Percentiles rank a stretch among this genome's conserved stretches.
Conservation (phyloP, 2,888 invertebrate species). For the Philereme vetulata region DNA sequence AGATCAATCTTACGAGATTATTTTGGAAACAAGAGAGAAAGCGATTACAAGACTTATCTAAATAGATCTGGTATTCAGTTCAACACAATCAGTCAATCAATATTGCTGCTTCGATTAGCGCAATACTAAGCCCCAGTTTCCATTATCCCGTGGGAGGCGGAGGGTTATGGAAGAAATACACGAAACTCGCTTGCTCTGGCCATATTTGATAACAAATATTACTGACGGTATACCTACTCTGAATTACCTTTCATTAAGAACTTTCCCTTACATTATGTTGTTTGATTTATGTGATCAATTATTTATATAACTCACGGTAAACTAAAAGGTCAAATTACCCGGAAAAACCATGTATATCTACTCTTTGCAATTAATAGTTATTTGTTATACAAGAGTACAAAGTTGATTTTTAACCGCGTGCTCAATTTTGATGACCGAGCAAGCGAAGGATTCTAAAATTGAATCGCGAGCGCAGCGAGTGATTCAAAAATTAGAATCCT, state of each 20-base stretch:
- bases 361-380: too few relatives aligned
- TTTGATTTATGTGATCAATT: neutral
- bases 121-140: conserved; percentile 65
- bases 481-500: too few relatives aligned
- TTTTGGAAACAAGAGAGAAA: conserved; percentile 22
- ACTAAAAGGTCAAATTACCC: too few relatives aligned
- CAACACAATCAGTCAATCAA: conserved; percentile 25
- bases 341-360: too few relatives aligned
- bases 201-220: conserved; percentile 57
- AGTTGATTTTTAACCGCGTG: too few relatives aligned
- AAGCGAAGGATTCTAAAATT: too few relatives aligned
- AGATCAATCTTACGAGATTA: conserved; percentile 28
- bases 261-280: conserved; percentile 10
- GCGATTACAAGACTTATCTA: conserved; percentile 21
- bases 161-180: conserved; percentile 69
- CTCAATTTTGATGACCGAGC: too few relatives aligned
- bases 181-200: conserved; percentile 41
- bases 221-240: conserved; percentile 39
- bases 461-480: too few relatives aligned
- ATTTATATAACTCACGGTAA: too few relatives aligned
- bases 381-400: too few relatives aligned
- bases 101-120: conserved; percentile 41
- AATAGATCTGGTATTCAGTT: conserved; percentile 20
- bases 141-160: conserved; percentile 61
- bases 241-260: conserved; percentile 41